Conservation (phyloP, 2,113 vertebrate genomes). For the Ploceus nigricollis region DNA sequence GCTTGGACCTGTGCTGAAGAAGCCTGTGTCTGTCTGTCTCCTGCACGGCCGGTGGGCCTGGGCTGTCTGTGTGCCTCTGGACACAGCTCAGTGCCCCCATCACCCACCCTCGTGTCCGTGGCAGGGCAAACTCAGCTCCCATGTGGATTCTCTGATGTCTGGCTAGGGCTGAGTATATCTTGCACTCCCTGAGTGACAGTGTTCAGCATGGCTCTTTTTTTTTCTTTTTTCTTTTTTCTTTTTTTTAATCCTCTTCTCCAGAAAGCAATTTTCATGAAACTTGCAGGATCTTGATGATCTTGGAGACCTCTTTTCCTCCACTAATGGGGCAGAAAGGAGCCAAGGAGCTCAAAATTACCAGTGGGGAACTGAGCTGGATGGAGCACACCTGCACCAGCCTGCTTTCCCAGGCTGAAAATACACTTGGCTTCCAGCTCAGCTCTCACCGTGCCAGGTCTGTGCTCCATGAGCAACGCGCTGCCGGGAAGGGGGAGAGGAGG, state of each 20-base stretch:
- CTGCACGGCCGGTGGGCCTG: background rate
- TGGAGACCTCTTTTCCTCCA: background rate
- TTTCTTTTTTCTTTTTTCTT: too few relatives aligned
- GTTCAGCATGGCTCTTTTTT: background rate
- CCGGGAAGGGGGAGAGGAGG: background rate
- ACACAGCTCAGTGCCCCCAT: background rate
- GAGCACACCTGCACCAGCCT: conserved; percentile 24
- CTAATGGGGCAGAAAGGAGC: background rate
- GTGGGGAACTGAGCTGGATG: background rate
- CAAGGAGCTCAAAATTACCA: background rate
- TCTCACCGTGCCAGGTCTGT: background rate
- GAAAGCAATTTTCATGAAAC: background rate
- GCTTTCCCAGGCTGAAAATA: conserved; percentile 22
- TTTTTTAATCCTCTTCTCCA: background rate
- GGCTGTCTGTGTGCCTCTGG: background rate
- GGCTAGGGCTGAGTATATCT: background rate
- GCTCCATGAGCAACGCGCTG: rapidly evolving
- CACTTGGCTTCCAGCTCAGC: background rate
- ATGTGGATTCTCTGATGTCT: background rate
- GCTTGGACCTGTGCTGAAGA: background rate
- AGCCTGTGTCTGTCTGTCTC: background rate
- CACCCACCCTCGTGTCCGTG: background rate
- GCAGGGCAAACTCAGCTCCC: background rate
- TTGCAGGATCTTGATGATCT: background rate
- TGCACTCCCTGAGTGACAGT: background rate